These are phyloP conservation scores for Slavum lentiscoides DNA, from an alignment of 2,888 invertebrate genomes.

Conservation along the genomic window DNA sequence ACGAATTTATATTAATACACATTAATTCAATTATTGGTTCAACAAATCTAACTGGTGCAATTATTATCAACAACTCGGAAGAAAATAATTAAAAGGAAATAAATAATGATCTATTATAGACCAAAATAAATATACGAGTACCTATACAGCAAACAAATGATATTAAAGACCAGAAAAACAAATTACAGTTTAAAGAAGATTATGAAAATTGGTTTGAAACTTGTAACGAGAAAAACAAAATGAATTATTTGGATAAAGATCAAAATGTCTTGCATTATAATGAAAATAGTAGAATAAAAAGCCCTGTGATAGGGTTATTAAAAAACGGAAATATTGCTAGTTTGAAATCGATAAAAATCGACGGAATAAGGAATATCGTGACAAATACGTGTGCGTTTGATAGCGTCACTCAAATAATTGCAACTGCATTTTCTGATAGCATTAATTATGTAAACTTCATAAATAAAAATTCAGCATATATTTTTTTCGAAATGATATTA, in stretches of 20 bases:
- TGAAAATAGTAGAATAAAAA: background rate
- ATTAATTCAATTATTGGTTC: slow-evolving; percentile 2
- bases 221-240: background rate
- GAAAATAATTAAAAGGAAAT: background rate
- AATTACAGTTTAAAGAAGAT: background rate
- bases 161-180: background rate
- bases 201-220: background rate
- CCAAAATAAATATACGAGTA: background rate
- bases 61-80: too few relatives aligned
- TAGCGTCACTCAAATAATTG: background rate
- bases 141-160: background rate
- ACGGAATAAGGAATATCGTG: background rate
- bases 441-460: background rate
- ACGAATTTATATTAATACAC: background rate
- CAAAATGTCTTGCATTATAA: slow-evolving; percentile 1
- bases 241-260: slow-evolving; percentile 12
- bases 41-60: background rate
- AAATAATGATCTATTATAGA: background rate
- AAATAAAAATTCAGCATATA: background rate
- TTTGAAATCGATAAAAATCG: background rate
- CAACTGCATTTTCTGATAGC: background rate
- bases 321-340: background rate
- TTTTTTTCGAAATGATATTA: slow-evolving; percentile 4
- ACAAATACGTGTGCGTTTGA: slow-evolving; percentile 33
- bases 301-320: background rate